Base-by-base conservation (phyloP, 2,797 vertebrate species). In the Chrosomus eos region DNA sequence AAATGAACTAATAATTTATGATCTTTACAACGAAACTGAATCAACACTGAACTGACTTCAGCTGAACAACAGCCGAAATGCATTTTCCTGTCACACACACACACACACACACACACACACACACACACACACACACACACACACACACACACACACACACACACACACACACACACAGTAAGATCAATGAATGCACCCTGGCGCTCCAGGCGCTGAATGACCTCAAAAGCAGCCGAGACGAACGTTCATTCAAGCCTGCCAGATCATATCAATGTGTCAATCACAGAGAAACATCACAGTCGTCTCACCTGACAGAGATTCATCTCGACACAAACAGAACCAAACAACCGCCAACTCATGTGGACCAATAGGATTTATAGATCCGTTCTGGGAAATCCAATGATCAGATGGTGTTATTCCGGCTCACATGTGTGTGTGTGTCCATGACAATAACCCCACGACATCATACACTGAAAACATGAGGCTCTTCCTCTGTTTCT, bases 161-260 rank as follows among this genome's bases (percentile, higher is more conserved):
- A 0, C 40, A 36, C 45, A 3, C 66, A 43, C 62, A 70, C 71
- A 67, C 62, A 76, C 71, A 78, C 70, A 64, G 70, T 51, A 18
- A 51, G 89, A 94, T 95, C 93, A 87, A 95, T 95, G 87, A 48
- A 67, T 81, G 90, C 91, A 79, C 89, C 87, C 92, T 92, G 58
- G 21, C 11, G 73, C 94, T 93, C 74, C 21, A 85, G 93, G 94
- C 89, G 81, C 90, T 82, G 88, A 64, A 84, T 62, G 94, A 95
- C 95, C 95, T 92, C 71, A 33, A 89, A 81, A 91, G 89, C 85
- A 81, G 82, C 60, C 66, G 19, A 80, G 55, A 87, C 71, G 75
- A 55, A 43, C 67, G n/a, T 87, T 77, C 26, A 28, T 62, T 62
- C 5, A 62, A 62, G 60, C 60, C 60, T 62, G 60, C 1, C 13